Evolutionary conservation across 2,113 vertebrate species (phyloP).

Genomic region (Nansenia antarctica): DNA sequence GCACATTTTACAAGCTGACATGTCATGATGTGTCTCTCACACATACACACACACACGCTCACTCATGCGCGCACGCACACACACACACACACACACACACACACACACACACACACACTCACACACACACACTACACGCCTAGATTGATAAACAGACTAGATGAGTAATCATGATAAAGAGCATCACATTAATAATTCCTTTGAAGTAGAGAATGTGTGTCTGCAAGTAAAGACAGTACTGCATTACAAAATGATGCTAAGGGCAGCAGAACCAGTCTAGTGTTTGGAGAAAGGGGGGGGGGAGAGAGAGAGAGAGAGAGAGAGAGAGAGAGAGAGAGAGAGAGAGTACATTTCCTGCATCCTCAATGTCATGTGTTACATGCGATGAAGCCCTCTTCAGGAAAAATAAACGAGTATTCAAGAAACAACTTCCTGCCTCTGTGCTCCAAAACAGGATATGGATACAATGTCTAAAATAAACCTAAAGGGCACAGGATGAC

Average conservation of each 20-base stretch:
- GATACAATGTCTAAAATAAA: slow-evolving; percentile 54
- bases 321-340: too few species aligned
- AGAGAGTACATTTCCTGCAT: slow-evolving; percentile 40
- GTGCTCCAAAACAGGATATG: slow-evolving; percentile 75
- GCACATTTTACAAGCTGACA: too few species aligned
- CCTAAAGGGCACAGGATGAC: slow-evolving; percentile 20
- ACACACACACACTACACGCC: background rate
- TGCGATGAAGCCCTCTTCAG: slow-evolving; percentile 38
- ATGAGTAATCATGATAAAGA: too few species aligned
- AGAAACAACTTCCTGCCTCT: slow-evolving; percentile 76
- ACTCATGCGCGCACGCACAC: background rate
- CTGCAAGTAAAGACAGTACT: too few species aligned
- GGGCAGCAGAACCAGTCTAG: slow-evolving; percentile 53
- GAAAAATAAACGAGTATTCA: slow-evolving; percentile 42
- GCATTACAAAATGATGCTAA: slow-evolving; percentile 5
- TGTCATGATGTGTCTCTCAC: background rate
- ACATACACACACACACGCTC: background rate
- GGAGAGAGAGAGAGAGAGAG: slow-evolving; percentile 22
- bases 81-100: background rate
- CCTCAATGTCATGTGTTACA: slow-evolving; percentile 23
- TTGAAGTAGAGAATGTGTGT: too few species aligned
- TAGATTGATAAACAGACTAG: too few species aligned
- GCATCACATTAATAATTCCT: too few species aligned
- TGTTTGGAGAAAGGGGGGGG: slow-evolving; percentile 53
- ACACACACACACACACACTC: background rate